phyloP scores from a whole-genome alignment of 1,140 invertebrate genomes.

The Trialeurodes vaporariorum region DNA sequence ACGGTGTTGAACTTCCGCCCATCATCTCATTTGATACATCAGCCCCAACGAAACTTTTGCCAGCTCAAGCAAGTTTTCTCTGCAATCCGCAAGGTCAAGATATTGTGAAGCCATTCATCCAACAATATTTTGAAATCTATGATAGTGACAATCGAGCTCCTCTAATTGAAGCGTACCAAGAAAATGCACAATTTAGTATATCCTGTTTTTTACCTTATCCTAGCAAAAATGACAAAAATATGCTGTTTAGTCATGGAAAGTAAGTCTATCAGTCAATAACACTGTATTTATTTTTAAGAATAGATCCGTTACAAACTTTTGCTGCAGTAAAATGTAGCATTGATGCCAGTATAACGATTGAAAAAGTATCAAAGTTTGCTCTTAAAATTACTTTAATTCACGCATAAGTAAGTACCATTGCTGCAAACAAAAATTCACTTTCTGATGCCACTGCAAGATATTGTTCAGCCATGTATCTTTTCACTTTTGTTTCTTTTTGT shows the following conservation, averaged over 20 bases:
- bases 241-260: background rate
- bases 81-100: background rate
- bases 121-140: background rate
- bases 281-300: too few species aligned
- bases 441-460: too few species aligned
- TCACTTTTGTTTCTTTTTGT: too few species aligned
- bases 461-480: too few species aligned
- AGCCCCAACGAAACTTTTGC: background rate
- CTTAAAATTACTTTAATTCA: too few species aligned
- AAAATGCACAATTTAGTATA: background rate
- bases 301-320: too few species aligned
- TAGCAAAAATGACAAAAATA: background rate
- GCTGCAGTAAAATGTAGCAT: too few species aligned
- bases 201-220: background rate
- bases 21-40: background rate
- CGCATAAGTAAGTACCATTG: too few species aligned
- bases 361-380: too few species aligned
- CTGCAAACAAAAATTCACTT: too few species aligned
- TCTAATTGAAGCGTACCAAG: background rate
- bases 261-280: too few species aligned
- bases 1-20: background rate
- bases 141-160: background rate
- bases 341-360: too few species aligned
- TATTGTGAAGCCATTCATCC: background rate
- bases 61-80: background rate